Evolutionary conservation across 2,797 vertebrate species (phyloP), one percentile per base, ranked within the genome.

Genomic region (Tapirus indicus): DNA sequence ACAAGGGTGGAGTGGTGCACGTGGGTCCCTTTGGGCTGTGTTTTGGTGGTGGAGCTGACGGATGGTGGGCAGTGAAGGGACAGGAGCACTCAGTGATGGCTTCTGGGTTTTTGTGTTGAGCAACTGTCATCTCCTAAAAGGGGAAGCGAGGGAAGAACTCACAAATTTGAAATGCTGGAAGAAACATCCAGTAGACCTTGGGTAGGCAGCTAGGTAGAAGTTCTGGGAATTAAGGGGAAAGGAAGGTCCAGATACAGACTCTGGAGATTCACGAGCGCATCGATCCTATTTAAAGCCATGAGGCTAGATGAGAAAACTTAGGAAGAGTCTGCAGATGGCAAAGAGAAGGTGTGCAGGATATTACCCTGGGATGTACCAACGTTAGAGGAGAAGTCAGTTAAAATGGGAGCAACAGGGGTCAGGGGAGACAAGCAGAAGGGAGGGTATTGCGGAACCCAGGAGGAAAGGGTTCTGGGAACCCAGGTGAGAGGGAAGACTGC

Each of bases 31-130:
- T 0, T 6, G 20, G 75, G 35, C 2, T 44, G 4, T 6, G 35
- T 10, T 10, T 0, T 38, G 29, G 38, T 27, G 41, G 32, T 13
- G 17, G 23, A 12, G 16, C 41, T 5, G 8, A 60, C 0, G 23
- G 21, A 9, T 9, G 10, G 2, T 60, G 79, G 71, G 49, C 23
- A 21, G 32, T 10, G 6, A n/a, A 38, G 23, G 23, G 0, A 5
- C 18, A 12, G 69, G 35, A 56, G 60, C 21, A 13, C 8, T 23
- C 32, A 6, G 12, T 5, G 23, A 9, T 1, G 16, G 52, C 32
- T 58, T 58, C 71, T 12, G 12, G 38, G 49, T 58, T 14, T 71
- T 35, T 13, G 66, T 20, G 29, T 6, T 23, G 32, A 1, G 3
- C 41, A 17, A 16, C 2, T 35, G 6, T 49, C 23, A 4, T 49